Percentiles rank a stretch among this genome's conserved stretches.
phyloP scores from a whole-genome alignment of 2,113 vertebrate genomes.

The Sinosuthora webbiana region DNA sequence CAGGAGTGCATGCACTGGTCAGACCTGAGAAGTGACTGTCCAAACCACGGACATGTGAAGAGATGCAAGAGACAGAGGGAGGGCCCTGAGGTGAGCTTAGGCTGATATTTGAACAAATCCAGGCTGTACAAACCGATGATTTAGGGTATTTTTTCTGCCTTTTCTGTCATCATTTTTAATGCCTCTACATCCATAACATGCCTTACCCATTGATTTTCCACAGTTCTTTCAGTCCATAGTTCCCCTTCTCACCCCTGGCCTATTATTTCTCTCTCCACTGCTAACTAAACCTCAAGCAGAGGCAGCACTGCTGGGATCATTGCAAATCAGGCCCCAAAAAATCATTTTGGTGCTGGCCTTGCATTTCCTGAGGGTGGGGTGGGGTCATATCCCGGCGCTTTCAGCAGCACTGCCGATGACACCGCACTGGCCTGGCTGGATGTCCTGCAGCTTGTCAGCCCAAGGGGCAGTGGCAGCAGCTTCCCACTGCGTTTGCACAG shows the following conservation, averaged over 20 bases:
- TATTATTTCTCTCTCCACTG: neutral
- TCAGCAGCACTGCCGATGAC: accelerated
- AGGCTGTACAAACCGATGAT: neutral
- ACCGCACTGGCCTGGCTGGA: accelerated
- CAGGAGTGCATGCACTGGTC: neutral
- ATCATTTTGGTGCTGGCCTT: neutral
- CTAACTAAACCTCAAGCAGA: neutral
- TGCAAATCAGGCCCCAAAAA: neutral
- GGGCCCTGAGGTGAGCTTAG: neutral
- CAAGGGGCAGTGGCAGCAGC: neutral
- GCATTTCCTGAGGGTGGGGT: neutral
- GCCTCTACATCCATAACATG: neutral
- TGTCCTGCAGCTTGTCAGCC: neutral
- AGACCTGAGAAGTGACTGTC: neutral
- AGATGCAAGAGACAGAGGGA: neutral
- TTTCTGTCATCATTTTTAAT: neutral
- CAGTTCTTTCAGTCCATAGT: neutral
- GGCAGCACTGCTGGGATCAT: neutral
- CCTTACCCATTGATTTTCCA: neutral
- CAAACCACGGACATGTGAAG: neutral
- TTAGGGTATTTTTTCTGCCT: neutral
- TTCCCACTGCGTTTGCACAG: accelerated
- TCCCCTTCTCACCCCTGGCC: neutral
- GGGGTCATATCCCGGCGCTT: neutral
- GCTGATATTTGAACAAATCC: neutral